Conservation (phyloP, 2,888 invertebrate genomes). For the Exephanes ischioxanthus region DNA sequence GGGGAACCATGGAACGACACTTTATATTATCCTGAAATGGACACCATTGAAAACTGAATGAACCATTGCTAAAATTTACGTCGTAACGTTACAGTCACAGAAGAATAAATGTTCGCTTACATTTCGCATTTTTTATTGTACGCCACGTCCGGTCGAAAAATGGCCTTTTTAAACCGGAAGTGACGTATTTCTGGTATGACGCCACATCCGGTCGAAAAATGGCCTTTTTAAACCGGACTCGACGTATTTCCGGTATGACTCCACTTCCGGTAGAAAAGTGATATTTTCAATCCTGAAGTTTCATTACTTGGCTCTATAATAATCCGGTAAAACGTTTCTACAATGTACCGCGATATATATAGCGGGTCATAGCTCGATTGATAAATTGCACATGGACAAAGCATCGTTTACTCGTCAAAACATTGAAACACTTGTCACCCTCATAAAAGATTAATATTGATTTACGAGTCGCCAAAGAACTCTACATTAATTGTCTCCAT, state of each 20-base stretch:
- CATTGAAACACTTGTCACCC: slow-evolving; percentile 12
- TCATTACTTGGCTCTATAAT: not conserved
- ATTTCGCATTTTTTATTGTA: not conserved
- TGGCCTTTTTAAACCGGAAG: too few relatives aligned
- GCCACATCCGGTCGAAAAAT: too few relatives aligned
- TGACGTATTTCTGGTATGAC: too few relatives aligned
- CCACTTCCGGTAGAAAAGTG: too few relatives aligned
- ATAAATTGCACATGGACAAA: slow-evolving; percentile 15
- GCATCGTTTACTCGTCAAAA: slow-evolving; percentile 23
- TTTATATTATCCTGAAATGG: not conserved
- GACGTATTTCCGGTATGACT: too few relatives aligned
- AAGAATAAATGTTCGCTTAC: too few relatives aligned
- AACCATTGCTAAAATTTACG: too few relatives aligned
- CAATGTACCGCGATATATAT: not conserved
- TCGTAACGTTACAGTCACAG: not conserved
- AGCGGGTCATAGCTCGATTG: not conserved
- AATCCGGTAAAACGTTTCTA: not conserved
- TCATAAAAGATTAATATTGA: slow-evolving; percentile 2
- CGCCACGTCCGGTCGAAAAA: too few relatives aligned
- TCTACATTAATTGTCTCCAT: not conserved
- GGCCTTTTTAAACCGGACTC: too few relatives aligned
- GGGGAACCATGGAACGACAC: not conserved
- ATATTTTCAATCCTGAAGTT: not conserved
- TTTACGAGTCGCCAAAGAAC: not conserved
- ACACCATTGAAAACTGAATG: not conserved